These are phyloP conservation scores for Brevipalpus yothersi DNA, from an alignment of 1,140 invertebrate genomes.

Conservation along the genomic window DNA sequence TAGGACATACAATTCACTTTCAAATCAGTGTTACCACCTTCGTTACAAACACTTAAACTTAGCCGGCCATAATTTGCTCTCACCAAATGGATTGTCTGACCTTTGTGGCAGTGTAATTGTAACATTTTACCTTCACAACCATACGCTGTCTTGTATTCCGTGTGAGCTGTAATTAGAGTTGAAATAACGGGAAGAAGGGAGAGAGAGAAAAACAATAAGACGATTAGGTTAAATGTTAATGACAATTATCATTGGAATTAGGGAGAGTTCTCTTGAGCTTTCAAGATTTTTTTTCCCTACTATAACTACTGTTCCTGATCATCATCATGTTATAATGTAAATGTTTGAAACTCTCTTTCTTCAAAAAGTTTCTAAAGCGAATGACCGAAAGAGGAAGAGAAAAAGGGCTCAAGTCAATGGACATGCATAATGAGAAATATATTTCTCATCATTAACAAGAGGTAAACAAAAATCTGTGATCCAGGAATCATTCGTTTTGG, in stretches of 20 bases:
- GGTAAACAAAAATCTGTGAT: too few relatives aligned
- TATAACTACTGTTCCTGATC: background rate
- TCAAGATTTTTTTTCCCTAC: background rate
- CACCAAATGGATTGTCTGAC: slow-evolving; percentile 65
- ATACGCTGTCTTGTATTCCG: slow-evolving; percentile 55
- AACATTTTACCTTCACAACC: slow-evolving; percentile 76
- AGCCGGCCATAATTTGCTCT: slow-evolving; percentile 86
- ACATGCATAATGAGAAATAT: too few relatives aligned
- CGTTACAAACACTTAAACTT: slow-evolving; percentile 86
- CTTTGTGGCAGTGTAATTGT: slow-evolving; percentile 59
- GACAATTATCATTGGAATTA: background rate
- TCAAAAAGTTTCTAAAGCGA: too few relatives aligned
- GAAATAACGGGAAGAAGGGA: too few relatives aligned
- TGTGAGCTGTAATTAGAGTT: background rate
- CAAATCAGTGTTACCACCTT: slow-evolving; percentile 80
- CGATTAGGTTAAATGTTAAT: background rate
- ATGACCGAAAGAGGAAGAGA: too few relatives aligned
- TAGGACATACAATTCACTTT: slow-evolving; percentile 83
- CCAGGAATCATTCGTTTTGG: too few relatives aligned
- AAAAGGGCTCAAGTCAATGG: too few relatives aligned
- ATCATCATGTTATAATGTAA: background rate
- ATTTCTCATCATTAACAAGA: too few relatives aligned
- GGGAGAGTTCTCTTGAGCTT: background rate
- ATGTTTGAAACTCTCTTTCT: too few relatives aligned
- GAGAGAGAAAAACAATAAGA: background rate